phyloP scores from a whole-genome alignment of 2,797 vertebrate species.

The Euphonia xanthogaster region DNA sequence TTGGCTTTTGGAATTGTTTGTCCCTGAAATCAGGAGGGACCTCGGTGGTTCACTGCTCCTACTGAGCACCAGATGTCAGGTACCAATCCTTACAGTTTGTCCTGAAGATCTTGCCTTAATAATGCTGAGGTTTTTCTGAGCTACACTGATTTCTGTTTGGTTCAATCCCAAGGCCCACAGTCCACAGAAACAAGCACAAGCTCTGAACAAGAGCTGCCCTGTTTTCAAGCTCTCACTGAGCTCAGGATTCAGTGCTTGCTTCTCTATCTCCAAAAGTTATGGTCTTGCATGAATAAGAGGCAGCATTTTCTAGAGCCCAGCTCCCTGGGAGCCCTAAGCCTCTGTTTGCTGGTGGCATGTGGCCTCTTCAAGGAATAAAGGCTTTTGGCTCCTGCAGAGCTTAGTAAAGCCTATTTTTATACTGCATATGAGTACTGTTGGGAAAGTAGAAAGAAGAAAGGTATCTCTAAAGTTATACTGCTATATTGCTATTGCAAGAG shows the following conservation, averaged over 20 bases:
- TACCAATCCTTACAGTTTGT: neutral
- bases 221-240: neutral
- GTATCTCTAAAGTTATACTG: neutral
- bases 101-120: neutral
- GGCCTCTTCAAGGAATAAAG: neutral
- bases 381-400: neutral
- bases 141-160: neutral
- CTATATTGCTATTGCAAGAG: neutral
- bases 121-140: neutral
- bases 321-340: neutral
- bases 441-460: neutral
- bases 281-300: neutral
- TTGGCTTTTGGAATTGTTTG: neutral
- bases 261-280: neutral
- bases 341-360: neutral
- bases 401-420: neutral
- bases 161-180: neutral
- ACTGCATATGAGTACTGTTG: neutral
- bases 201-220: neutral
- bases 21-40: neutral
- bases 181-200: neutral
- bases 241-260: neutral
- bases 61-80: rapidly evolving
- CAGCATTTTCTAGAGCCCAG: neutral
- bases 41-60: neutral